These are phyloP conservation scores for Enchytraeus crypticus DNA, from an alignment of 2,888 invertebrate species.

Conservation along the genomic window DNA sequence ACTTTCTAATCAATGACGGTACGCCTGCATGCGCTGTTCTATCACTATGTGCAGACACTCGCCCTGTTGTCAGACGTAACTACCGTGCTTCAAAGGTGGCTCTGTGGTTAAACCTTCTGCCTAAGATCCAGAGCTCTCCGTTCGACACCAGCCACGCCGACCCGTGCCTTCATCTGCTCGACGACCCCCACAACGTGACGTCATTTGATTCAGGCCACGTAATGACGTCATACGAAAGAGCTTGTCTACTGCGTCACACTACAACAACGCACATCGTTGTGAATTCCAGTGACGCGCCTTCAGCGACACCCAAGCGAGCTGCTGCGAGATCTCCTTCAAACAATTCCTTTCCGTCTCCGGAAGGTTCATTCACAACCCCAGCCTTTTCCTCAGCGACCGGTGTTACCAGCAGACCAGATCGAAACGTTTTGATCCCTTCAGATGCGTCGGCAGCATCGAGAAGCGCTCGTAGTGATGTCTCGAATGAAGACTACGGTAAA, in stretches of 20 bases:
- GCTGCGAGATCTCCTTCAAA: not conserved
- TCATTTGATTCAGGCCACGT: too few relatives aligned
- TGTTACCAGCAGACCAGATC: not conserved
- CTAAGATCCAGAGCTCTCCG: conserved; percentile 3
- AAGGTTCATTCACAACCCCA: not conserved
- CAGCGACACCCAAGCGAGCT: not conserved
- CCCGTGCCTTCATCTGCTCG: not conserved
- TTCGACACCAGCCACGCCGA: not conserved
- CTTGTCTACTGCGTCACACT: too few relatives aligned
- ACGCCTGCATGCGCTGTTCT: too few relatives aligned
- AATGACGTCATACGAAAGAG: too few relatives aligned
- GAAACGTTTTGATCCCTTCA: not conserved
- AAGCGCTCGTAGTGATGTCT: not conserved
- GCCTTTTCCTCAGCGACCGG: not conserved
- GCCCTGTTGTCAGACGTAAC: not conserved
- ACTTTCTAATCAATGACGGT: too few relatives aligned
- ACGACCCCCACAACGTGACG: not conserved
- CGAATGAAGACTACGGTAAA: not conserved
- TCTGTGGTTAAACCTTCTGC: conserved; percentile 2
- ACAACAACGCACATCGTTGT: not conserved
- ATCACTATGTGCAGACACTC: not conserved
- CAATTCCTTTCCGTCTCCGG: not conserved
- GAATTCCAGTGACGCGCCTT: not conserved
- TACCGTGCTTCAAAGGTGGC: not conserved
- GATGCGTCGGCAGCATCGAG: not conserved